Conservation (phyloP, 2,888 invertebrate species). For the Lamellibrachia columna region DNA sequence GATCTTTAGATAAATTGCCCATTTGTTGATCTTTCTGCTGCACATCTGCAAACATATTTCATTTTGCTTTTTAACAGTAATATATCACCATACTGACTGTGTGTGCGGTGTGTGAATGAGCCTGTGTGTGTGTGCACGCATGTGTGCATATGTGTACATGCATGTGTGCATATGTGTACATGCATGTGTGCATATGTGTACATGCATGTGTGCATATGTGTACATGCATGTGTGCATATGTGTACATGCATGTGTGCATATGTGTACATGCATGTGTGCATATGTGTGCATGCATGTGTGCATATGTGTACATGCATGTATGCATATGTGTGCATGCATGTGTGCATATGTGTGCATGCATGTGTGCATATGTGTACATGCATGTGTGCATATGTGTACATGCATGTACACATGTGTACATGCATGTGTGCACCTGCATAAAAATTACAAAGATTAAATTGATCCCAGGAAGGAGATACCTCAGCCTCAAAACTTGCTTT, state of each 20-base stretch:
- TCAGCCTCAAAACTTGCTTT: too few species aligned
- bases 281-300: too few species aligned
- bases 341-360: neutral
- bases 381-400: too few species aligned
- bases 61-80: neutral
- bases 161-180: neutral
- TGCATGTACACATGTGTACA: too few species aligned
- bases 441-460: too few species aligned
- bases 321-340: neutral
- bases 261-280: too few species aligned
- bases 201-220: neutral
- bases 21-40: conserved; percentile 22
- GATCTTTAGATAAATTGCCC: neutral
- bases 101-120: neutral
- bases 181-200: neutral
- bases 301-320: too few species aligned
- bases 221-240: neutral
- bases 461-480: too few species aligned
- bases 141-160: neutral
- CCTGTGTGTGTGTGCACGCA: neutral
- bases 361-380: neutral
- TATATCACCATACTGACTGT: neutral
- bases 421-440: too few species aligned
- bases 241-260: too few species aligned
- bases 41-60: neutral